Base-by-base conservation (phyloP, 2,888 invertebrate genomes). In the Exocentrus adspersus region DNA sequence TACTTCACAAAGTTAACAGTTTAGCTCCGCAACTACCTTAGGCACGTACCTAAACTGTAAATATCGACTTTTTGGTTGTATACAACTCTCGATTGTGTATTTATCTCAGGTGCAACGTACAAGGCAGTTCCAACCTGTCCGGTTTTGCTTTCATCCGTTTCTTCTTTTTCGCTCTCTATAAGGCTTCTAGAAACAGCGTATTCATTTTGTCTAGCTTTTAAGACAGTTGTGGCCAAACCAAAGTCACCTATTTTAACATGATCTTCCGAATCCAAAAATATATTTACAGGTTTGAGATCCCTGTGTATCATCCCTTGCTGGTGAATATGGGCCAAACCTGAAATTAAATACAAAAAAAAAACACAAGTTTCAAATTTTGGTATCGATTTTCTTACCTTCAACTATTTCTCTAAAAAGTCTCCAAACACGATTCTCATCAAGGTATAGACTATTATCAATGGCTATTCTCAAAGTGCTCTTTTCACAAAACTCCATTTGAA, bases 401-500 rank as follows among this genome's bases (percentile, higher is more conserved):
- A 97, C 90, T 54, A 98, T 95, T 85, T 98, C 98, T 10, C 97
- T 86, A 78, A 99, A 97, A 7, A 98, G 84, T 41, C 96, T 87
- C 97, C 97, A 97, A 17, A 94, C 88, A 41, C 95, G 85, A 74
- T 92, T 90, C 24, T 88, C 87, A 73, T 97, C 93, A 74, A 89
- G 83, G 78, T 88, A 90, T 30, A 96, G 80, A 16, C 90, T 90
- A 64, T 88, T 87, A 83, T 97, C 97, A 65, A 98, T 98, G 1
- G 95, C 95, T 66, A 90, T 92, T 76, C 90, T 86, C 24, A 97
- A 83, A 0, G 98, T 99, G 74, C 93, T 94, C 78, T 96, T 97
- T 79, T 98, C 98, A 81, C 99, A 99, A 82, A 96, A 98, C 84
- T 99, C 98, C 99, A 99, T 99, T 85, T 98, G 95, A 72, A 94